Evolutionary conservation across 2,113 vertebrate genomes (phyloP).

Genomic region (Cnemophilus loriae): DNA sequence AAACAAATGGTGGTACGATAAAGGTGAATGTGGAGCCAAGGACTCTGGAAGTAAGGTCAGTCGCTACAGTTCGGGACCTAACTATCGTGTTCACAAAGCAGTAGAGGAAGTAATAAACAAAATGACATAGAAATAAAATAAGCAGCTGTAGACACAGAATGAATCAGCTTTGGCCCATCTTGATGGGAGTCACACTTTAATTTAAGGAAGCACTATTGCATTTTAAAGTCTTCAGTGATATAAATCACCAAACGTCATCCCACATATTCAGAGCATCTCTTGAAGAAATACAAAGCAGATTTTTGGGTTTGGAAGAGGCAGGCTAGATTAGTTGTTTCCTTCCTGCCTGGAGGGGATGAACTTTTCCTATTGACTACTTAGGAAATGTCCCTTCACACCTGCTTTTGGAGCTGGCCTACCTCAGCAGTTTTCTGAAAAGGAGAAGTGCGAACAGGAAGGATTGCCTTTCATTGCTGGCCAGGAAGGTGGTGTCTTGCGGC

Average conservation of each 20-base stretch:
- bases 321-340: neutral
- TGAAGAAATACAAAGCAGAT: neutral
- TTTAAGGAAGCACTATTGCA: conserved; percentile 58
- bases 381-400: neutral
- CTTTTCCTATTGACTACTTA: neutral
- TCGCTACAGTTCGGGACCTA: conserved; percentile 91
- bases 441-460: neutral
- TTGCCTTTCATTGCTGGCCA: neutral
- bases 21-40: conserved; percentile 99
- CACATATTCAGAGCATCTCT: neutral
- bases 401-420: neutral
- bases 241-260: neutral
- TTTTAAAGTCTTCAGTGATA: neutral
- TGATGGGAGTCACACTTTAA: conserved; percentile 12
- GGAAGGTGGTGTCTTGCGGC: neutral
- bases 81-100: conserved; percentile 80
- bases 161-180: neutral
- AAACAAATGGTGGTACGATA: conserved; percentile 99
- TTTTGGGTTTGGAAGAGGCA: neutral
- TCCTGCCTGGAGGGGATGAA: neutral
- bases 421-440: neutral
- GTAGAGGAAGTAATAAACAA: conserved; percentile 68
- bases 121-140: conserved; percentile 47
- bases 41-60: conserved; percentile 99
- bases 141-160: neutral